Evolutionary conservation across 1,140 invertebrate genomes (phyloP).

Genomic region (Octopus bimaculoides): DNA sequence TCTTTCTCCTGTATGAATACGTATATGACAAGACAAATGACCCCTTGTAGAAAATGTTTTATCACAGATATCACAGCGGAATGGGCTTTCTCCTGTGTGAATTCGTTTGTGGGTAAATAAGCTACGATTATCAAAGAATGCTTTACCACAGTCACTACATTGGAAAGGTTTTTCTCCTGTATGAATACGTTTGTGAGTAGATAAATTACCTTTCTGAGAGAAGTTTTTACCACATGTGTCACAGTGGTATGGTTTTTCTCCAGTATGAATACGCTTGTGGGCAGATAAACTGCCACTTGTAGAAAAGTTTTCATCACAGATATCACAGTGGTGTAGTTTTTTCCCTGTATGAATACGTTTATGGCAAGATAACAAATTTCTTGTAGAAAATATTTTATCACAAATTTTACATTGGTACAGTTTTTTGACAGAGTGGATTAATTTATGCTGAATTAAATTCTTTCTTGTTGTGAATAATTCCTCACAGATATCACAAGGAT

Average conservation of each 20-base stretch:
- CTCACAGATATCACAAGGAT: no score
- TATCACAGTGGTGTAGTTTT: slow-evolving; percentile 18
- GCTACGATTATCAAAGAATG: neutral
- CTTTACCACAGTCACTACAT: neutral
- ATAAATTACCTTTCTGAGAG: neutral
- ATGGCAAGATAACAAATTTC: neutral
- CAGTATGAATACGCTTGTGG: slow-evolving; percentile 64
- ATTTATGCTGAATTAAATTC: no score
- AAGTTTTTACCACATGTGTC: slow-evolving; percentile 10
- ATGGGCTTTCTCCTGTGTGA: slow-evolving; percentile 16
- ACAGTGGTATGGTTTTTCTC: slow-evolving; percentile 14
- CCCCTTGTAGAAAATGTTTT: neutral
- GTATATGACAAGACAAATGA: neutral
- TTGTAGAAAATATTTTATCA: slow-evolving; percentile 5
- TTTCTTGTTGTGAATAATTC: no score
- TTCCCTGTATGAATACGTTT: neutral
- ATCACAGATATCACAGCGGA: slow-evolving; percentile 14
- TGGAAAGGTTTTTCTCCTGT: slow-evolving; percentile 12
- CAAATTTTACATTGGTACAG: slow-evolving; percentile 15
- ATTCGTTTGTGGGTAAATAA: neutral
- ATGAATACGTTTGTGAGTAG: neutral
- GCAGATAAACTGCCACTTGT: slow-evolving; percentile 25
- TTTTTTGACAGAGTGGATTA: neutral
- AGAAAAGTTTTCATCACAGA: slow-evolving; percentile 32
- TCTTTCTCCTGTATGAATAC: slow-evolving; percentile 15